Conservation (phyloP, 2,113 vertebrate species). For the Strix uralensis region DNA sequence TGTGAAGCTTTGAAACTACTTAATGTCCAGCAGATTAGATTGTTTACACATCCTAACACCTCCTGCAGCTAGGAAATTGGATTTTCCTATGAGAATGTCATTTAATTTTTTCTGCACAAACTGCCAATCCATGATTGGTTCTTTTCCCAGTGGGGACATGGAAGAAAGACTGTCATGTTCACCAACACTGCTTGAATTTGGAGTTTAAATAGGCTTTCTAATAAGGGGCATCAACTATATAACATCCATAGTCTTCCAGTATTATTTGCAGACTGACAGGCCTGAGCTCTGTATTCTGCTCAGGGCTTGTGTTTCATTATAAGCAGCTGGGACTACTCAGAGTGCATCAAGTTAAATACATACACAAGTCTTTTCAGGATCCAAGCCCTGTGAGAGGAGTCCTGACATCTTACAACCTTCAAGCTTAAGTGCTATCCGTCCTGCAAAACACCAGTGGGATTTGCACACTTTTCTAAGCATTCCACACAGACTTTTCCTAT, state of each 20-base stretch:
- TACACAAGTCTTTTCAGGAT: neutral
- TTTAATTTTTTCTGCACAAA: neutral
- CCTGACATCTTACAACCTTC: neutral
- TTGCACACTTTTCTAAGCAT: neutral
- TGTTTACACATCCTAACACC: neutral
- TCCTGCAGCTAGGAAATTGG: neutral
- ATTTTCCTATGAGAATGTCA: neutral
- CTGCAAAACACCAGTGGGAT: neutral
- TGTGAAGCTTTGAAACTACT: neutral
- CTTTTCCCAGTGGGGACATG: neutral
- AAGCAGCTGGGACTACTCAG: neutral
- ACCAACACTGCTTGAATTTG: neutral
- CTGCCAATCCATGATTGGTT: neutral
- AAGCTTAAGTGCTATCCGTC: neutral
- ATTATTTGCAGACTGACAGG: neutral
- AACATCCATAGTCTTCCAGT: neutral
- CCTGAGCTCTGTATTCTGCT: neutral
- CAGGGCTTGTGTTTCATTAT: neutral
- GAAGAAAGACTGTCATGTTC: neutral
- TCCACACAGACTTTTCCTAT: neutral
- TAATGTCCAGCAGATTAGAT: neutral
- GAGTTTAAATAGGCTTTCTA: neutral
- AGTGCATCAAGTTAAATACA: neutral
- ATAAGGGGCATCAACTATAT: neutral
- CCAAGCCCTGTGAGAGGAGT: neutral